Conservation (phyloP, 2,888 invertebrate species). For the Tipula unca region DNA sequence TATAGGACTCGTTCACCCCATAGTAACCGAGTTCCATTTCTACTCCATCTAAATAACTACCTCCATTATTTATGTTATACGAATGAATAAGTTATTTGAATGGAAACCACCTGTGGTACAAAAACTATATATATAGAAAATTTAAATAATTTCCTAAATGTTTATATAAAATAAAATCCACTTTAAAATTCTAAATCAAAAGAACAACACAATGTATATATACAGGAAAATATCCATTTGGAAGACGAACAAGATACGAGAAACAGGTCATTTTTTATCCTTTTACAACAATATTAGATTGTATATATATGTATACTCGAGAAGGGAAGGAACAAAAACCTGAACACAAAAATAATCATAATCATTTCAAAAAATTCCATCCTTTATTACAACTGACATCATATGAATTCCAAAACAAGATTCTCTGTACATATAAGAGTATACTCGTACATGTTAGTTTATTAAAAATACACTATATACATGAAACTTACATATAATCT, state of each 20-base stretch:
- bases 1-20: too few relatives aligned
- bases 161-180: background rate
- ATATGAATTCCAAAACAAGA: background rate
- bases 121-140: background rate
- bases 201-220: background rate
- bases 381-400: background rate
- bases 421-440: background rate
- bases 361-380: constrained; percentile 3
- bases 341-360: background rate
- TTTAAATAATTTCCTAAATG: background rate
- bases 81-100: background rate
- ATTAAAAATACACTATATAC: background rate
- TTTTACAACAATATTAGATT: background rate
- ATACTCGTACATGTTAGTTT: background rate
- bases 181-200: background rate
- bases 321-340: background rate
- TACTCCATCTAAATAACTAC: background rate
- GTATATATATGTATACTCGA: background rate
- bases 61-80: background rate
- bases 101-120: background rate
- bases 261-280: background rate
- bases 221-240: background rate
- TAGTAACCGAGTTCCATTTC: background rate
- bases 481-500: background rate
- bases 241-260: background rate